Evolutionary conservation across 2,113 vertebrate species (phyloP).

Genomic region (Gymnorhina tibicen): DNA sequence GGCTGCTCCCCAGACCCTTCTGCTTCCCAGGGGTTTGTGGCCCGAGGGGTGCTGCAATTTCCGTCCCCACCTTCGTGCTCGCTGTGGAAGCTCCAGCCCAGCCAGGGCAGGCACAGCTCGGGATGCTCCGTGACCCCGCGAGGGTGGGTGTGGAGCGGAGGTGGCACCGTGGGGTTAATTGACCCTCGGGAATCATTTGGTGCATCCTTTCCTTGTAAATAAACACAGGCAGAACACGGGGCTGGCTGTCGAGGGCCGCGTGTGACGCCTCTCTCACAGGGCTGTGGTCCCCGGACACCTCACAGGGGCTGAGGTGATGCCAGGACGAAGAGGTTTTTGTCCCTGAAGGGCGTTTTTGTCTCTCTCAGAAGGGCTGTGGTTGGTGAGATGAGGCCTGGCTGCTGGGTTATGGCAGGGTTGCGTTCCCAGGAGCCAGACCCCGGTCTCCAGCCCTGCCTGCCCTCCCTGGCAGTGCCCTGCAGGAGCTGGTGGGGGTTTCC

Average conservation of each 20-base stretch:
- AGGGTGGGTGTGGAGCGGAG: neutral
- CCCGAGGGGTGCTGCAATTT: rapidly evolving
- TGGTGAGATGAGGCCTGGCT: neutral
- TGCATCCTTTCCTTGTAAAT: neutral
- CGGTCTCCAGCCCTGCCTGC: neutral
- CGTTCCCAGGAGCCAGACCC: neutral
- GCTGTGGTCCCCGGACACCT: neutral
- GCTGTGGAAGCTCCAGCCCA: rapidly evolving
- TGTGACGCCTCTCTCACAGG: neutral
- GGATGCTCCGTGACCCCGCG: rapidly evolving
- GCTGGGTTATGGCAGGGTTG: neutral
- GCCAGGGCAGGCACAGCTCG: neutral
- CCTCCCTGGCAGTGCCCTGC: neutral
- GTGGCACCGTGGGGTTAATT: too few relatives aligned
- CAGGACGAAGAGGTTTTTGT: neutral
- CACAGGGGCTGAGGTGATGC: neutral
- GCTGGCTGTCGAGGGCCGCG: neutral
- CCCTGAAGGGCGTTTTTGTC: neutral
- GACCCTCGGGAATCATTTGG: neutral
- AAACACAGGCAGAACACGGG: rapidly evolving
- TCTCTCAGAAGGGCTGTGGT: neutral
- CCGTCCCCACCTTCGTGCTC: too few relatives aligned
- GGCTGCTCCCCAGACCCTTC: neutral
- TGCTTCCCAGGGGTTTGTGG: neutral
- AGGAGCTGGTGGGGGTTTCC: neutral